Conservation (phyloP, 2,113 vertebrate genomes). For the Phyllostomus hastatus region DNA sequence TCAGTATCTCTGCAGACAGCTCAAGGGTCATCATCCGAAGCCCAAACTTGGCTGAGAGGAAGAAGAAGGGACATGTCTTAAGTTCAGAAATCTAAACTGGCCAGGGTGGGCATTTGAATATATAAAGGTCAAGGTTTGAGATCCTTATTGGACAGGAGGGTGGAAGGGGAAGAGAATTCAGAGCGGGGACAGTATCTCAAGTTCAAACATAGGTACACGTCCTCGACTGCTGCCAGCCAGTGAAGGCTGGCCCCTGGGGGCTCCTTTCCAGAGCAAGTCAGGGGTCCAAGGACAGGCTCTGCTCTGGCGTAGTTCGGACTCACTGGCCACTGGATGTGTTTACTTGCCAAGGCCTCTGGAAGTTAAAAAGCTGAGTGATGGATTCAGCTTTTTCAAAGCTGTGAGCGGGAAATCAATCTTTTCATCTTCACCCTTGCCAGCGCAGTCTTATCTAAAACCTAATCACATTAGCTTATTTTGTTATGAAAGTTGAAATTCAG, state of each 20-base stretch:
- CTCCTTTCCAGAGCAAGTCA: not conserved
- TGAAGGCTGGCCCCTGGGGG: not conserved
- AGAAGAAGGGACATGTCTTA: not conserved
- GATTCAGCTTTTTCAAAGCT: not conserved
- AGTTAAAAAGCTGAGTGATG: not conserved
- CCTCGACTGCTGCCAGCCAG: fast-evolving
- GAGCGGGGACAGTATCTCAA: not conserved
- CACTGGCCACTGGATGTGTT: no score
- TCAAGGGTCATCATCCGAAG: not conserved
- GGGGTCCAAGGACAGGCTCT: not conserved
- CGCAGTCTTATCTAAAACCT: not conserved
- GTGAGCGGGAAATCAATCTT: not conserved
- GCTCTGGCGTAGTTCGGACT: fast-evolving
- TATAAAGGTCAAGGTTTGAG: not conserved
- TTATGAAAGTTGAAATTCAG: not conserved
- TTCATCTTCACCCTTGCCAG: not conserved
- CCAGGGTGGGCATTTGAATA: not conserved
- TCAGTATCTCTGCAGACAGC: not conserved
- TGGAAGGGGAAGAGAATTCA: not conserved
- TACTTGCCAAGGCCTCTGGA: not conserved
- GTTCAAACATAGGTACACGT: not conserved
- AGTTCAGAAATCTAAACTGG: not conserved
- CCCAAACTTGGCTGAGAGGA: not conserved
- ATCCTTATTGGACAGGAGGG: not conserved
- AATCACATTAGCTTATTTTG: not conserved